A percentile compares a stretch with the other conserved stretches of the same genome.
phyloP scores from a whole-genome alignment of 2,888 invertebrate species.

The Lymantria dispar region DNA sequence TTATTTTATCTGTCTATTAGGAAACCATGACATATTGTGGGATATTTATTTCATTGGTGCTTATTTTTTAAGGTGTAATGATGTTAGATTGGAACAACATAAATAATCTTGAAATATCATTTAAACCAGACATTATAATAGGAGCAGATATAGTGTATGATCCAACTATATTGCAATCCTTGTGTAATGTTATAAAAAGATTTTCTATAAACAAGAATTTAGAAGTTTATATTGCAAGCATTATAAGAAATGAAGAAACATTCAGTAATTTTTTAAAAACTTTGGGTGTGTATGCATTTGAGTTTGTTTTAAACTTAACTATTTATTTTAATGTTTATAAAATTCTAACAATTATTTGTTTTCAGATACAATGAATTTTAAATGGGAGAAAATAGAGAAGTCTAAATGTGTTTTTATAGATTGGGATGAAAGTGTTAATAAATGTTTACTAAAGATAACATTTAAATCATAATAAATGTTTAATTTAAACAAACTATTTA shows the following conservation, averaged over 20 bases:
- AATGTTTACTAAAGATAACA: slow-evolving; percentile 53
- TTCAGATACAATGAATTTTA: slow-evolving; percentile 47
- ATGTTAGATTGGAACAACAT: slow-evolving; percentile 61
- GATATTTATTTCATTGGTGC: background rate
- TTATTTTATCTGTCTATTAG: background rate
- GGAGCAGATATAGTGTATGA: slow-evolving; percentile 76
- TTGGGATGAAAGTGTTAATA: slow-evolving; percentile 51
- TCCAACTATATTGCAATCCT: slow-evolving; percentile 56
- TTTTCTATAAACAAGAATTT: slow-evolving; percentile 54
- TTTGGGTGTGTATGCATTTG: slow-evolving; percentile 73
- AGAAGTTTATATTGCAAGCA: slow-evolving; percentile 60
- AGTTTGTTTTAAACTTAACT: background rate
- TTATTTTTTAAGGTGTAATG: slow-evolving; percentile 49
- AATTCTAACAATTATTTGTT: slow-evolving; percentile 2
- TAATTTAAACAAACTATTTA: background rate
- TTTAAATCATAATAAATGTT: background rate
- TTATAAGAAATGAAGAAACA: slow-evolving; percentile 85
- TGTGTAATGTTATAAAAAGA: slow-evolving; percentile 52
- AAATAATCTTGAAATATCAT: slow-evolving; percentile 33
- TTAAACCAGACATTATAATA: slow-evolving; percentile 63
- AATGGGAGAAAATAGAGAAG: slow-evolving; percentile 34
- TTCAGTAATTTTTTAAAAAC: slow-evolving; percentile 78
- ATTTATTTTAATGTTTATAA: background rate
- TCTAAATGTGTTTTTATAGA: slow-evolving; percentile 40
- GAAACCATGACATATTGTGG: background rate